Evolutionary conservation across 2,113 vertebrate genomes (phyloP), one percentile per base, ranked within the genome.

Genomic region (Notothenia rossii): DNA sequence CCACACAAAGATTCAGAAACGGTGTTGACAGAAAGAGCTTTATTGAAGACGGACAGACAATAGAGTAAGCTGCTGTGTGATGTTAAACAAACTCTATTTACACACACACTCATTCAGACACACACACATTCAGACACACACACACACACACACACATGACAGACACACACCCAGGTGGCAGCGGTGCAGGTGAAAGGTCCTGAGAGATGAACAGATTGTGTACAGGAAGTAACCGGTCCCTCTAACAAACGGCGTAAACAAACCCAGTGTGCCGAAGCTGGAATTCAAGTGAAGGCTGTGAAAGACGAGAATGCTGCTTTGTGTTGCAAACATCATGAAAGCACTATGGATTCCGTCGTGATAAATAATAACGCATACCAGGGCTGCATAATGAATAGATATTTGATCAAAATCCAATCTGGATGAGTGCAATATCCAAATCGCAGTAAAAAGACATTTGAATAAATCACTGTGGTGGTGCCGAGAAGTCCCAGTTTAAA

Each of bases 41-140:
- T 86, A 84, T 82, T 89, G 55, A 68, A 78, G 81, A 59, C 55
- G 25, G 70, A 77, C 62, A 75, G 66, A 83, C 74, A 82, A 70
- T 22, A 62, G 36, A 45, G 73, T 49, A 48, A 82, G 76, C 72
- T 77, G 86, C 69, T 70, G 51, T 29, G 33, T 64, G 63, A 81
- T 46, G 64, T 73, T 3, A 40, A 25, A 77, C 66, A 60, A 50
- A 62, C 69, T 45, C 6, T 55, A 25, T 36, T 36, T 25, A 25
- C 6, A 36, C 7, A 72, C 69, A 59, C 54, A 59, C 10, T 33
- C 69, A 72, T 51, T 20, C 56, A 25, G 22, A 59, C 22, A n/a
- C 17, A 49, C 70, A 29, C 4, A 55, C 29, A 60, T 33, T 60
- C 54, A 40, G 9, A 29, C 9, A 10, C 66, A 56, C 49, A 51